A percentile compares a stretch with the other conserved stretches of the same genome.
Evolutionary conservation across 2,113 vertebrate species (phyloP).

Genomic region (Xerus inauris): DNA sequence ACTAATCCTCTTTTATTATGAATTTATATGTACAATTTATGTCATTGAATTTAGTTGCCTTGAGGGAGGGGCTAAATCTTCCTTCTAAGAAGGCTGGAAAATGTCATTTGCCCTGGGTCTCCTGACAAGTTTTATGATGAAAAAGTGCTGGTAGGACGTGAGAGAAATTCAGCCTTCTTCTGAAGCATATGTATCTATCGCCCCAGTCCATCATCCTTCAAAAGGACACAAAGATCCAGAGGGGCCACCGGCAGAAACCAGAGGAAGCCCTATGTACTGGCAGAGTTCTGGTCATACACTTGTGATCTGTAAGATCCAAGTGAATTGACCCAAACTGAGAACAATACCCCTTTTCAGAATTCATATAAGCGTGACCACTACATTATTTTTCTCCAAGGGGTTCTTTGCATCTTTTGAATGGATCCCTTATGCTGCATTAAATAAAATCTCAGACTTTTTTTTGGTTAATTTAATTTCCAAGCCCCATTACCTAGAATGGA

Average conservation of each 20-base stretch:
- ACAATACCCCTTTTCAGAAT: not conserved
- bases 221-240: not conserved
- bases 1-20: conserved; percentile 30
- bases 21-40: not conserved
- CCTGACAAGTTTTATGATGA: conserved; percentile 9
- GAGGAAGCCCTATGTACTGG: not conserved
- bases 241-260: not conserved
- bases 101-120: not conserved
- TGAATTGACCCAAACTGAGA: not conserved
- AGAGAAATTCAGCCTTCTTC: not conserved
- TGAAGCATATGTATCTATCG: not conserved
- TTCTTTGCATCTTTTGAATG: not conserved
- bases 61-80: not conserved
- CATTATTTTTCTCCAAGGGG: not conserved
- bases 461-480: conserved; percentile 34
- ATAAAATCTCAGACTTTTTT: not conserved
- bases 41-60: not conserved
- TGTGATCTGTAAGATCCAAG: not conserved
- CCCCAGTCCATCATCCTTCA: not conserved
- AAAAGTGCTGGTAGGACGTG: not conserved
- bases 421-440: not conserved
- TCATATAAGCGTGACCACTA: not conserved
- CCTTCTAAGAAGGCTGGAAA: conserved; percentile 14
- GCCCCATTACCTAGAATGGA: not conserved
- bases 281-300: not conserved